phyloP scores from a whole-genome alignment of 2,888 invertebrate genomes.

The Drosophila kuntzei region DNA sequence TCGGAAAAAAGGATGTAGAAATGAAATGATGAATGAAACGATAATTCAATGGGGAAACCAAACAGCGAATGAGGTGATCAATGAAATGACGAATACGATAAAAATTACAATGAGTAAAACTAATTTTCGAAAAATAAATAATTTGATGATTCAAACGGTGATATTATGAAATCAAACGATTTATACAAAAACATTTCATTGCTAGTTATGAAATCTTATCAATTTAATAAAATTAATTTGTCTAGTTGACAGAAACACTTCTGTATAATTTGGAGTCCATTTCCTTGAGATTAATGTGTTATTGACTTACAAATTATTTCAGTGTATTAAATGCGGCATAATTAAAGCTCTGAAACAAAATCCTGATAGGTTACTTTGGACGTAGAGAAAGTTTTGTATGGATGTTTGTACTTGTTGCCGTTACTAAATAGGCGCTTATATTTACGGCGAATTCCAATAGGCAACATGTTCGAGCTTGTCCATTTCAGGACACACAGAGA shows the following conservation, averaged over 20 bases:
- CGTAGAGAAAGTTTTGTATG: conserved; percentile 33
- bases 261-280: background rate
- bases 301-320: background rate
- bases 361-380: conserved; percentile 59
- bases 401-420: conserved; percentile 75
- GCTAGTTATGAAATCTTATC: background rate
- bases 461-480: conserved; percentile 73
- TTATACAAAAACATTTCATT: too few species aligned
- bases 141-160: background rate
- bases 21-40: background rate
- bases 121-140: background rate
- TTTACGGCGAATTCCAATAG: conserved; percentile 70
- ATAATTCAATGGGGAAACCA: background rate
- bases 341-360: conserved; percentile 40
- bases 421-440: conserved; percentile 40
- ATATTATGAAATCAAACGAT: too few species aligned
- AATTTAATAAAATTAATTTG: background rate
- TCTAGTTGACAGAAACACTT: background rate
- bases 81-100: too few species aligned
- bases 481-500: background rate
- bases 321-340: conserved; percentile 33
- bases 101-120: too few species aligned
- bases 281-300: background rate
- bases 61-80: background rate
- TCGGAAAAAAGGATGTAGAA: background rate